Conservation (phyloP, 2,113 vertebrate genomes). For the Alouatta palliata region DNA sequence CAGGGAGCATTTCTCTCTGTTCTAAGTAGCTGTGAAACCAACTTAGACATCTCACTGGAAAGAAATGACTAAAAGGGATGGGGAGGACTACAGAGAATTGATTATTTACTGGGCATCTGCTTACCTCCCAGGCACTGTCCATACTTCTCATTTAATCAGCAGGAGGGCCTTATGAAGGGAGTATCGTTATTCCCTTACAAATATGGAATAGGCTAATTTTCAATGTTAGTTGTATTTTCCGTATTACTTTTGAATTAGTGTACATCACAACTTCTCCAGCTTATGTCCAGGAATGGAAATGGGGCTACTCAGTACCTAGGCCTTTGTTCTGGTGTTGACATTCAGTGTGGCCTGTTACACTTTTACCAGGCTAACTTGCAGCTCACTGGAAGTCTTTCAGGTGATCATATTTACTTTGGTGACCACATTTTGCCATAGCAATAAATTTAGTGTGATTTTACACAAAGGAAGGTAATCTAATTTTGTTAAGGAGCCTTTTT, state of each 20-base stretch:
- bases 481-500: background rate
- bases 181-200: background rate
- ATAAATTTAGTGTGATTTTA: background rate
- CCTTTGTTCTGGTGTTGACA: background rate
- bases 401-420: background rate
- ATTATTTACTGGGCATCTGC: background rate
- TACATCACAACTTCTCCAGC: background rate
- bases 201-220: background rate
- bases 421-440: slow-evolving; percentile 11
- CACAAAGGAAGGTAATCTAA: background rate
- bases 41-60: background rate
- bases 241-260: background rate
- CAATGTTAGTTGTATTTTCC: background rate
- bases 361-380: background rate
- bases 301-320: background rate
- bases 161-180: background rate
- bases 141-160: background rate
- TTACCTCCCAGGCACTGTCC: background rate
- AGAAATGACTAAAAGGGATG: background rate
- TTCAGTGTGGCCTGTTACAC: background rate
- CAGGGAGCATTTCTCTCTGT: background rate
- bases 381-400: background rate
- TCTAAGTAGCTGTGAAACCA: background rate
- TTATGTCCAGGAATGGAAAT: background rate
- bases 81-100: background rate